Evolutionary conservation across 37 sponge, comb jelly and placozoan species (phyloP), one percentile per base, ranked within the genome.

Genomic region (Spongia lamella): DNA sequence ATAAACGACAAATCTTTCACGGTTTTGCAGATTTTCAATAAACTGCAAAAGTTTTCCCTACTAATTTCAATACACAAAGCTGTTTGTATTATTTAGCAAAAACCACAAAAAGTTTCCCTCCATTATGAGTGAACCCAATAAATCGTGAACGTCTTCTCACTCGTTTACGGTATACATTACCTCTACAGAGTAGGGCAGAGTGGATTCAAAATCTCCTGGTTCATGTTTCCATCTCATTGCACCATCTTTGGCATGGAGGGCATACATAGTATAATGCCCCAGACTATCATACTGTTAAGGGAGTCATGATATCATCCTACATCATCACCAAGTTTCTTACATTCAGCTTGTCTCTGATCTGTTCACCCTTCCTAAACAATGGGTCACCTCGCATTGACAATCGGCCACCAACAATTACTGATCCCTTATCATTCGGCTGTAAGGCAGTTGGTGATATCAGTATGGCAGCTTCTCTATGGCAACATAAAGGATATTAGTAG

Each of bases 331-430:
- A 7, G 14, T 15, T 7, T 15, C 47, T 13, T 43, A 43, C 47
- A 43, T 43, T 43, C 5, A 43, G 47, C 9, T 43, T 56, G 11
- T 25, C 72, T 32, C 49, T 19, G 21, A 7, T 30, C 21, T 29
- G 34, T 54, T 56, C 51, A 47, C 37, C 29, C 33, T 34, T 56
- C 38, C 81, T 86, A 25, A 70, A 63, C 27, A 51, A 32, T 31
- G 66, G 73, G 9, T 38, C 47, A 16, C 64, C 59, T 7, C 25
- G 49, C 32, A 53, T 33, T 25, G 54, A 9, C 51, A 60, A 65
- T 72, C 90, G 80, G 2, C 90, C 90, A 61, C 90, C 90, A 11
- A 90, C 82, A 1, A 90, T 76, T 52, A 90, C 78, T 51, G 72
- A 75, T 1, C 90, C 90, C 0, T 15, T 24, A 38, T 85, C 90